Conservation (phyloP, 2,113 vertebrate species). For the Cinclus cinclus region DNA sequence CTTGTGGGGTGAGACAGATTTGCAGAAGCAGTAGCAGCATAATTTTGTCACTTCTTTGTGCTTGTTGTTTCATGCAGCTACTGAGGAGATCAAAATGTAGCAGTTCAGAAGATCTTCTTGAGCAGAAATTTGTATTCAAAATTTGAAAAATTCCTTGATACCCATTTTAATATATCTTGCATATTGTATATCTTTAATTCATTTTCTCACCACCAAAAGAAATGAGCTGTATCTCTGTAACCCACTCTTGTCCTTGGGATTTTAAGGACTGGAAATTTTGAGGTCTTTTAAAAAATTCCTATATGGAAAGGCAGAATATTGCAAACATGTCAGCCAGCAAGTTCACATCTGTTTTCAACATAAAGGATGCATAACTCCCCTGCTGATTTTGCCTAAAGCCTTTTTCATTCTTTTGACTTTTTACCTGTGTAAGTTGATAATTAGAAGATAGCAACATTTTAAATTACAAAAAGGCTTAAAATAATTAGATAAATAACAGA, state of each 20-base stretch:
- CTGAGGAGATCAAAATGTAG: neutral
- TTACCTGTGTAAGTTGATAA: slow-evolving; percentile 10
- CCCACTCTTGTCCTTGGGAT: neutral
- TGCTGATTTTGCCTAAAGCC: slow-evolving; percentile 41
- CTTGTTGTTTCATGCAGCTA: neutral
- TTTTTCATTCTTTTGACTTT: slow-evolving; percentile 45
- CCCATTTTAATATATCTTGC: neutral
- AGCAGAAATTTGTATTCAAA: neutral
- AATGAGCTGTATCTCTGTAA: neutral
- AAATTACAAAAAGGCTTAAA: neutral
- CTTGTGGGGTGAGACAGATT: neutral
- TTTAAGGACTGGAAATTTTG: neutral
- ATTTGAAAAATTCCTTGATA: neutral
- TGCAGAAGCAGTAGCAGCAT: neutral
- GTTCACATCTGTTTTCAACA: slow-evolving; percentile 42
- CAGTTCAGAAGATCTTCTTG: neutral
- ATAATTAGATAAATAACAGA: neutral
- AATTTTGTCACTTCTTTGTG: neutral
- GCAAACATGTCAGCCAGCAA: slow-evolving; percentile 43
- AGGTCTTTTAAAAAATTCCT: slow-evolving; percentile 12
- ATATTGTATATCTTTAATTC: neutral
- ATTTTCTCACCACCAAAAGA: neutral
- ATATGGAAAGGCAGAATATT: neutral
- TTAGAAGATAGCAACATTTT: slow-evolving; percentile 18
- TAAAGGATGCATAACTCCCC: neutral